Evolutionary conservation across 2,113 vertebrate genomes (phyloP).

Genomic region (Dasyprocta punctata): DNA sequence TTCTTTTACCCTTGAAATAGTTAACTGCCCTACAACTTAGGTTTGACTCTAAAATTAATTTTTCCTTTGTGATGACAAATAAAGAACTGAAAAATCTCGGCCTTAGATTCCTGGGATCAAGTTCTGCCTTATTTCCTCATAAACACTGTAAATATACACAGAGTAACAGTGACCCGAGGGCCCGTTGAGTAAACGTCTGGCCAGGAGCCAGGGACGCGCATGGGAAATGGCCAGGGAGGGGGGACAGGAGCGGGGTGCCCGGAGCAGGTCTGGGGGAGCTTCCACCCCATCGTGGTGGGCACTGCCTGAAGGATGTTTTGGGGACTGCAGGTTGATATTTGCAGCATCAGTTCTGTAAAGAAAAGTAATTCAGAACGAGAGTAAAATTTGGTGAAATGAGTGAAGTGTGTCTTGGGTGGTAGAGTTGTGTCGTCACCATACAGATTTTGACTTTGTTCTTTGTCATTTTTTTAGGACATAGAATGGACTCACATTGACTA

Average conservation of each 20-base stretch:
- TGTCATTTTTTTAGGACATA: constrained; percentile 90
- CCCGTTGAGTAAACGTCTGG: constrained; percentile 87
- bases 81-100: constrained; percentile 61
- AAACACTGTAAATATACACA: constrained; percentile 85
- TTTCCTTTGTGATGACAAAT: constrained; percentile 54
- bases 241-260: background rate
- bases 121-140: constrained; percentile 73
- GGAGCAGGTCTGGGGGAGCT: constrained; percentile 66
- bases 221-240: constrained; percentile 94
- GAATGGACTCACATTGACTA: constrained; percentile 99
- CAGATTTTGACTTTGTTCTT: constrained; percentile 41
- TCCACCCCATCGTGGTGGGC: constrained; percentile 32
- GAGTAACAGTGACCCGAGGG: constrained; percentile 85
- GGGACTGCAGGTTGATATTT: background rate
- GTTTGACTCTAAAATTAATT: constrained; percentile 76
- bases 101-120: constrained; percentile 76
- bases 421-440: rapidly evolving
- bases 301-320: constrained; percentile 18
- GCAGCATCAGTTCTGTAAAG: background rate
- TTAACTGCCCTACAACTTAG: constrained; percentile 52
- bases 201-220: constrained; percentile 89
- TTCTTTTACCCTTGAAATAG: constrained; percentile 39
- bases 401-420: background rate
- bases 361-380: background rate
- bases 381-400: background rate